Base-by-base conservation (phyloP, 2,888 invertebrate genomes). In the Drosophila macrospina region DNA sequence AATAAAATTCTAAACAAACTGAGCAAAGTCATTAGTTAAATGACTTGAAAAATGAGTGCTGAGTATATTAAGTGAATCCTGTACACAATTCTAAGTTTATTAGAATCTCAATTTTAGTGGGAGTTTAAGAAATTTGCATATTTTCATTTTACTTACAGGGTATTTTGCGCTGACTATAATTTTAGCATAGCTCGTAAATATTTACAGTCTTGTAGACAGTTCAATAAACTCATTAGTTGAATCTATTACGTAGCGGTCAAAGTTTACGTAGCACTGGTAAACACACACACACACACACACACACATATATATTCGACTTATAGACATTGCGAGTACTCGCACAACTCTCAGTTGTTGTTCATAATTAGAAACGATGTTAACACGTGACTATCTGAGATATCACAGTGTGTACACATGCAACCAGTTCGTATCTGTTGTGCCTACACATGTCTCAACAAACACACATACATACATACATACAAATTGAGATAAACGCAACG, bases 291-390 rank as follows among this genome's bases (percentile, higher is more conserved):
- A n/a, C n/a, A n/a, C n/a, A n/a, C n/a, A n/a, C n/a, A n/a, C 26
- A 26, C 26, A 26, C 7, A 26, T 26, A 7, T 26, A 34, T 20
- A 20, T 15, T 26, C 7, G 45, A 45, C 13, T 44, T 15, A 30
- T 28, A 51, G 10, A 28, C 15, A 39, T 28, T n/a, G 8, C 52
- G 30, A n/a, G 30, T 20, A 34, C 15, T 11, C 13, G 24, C 10
- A 24, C 13, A 24, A 13, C 50, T 24, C 50, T 30, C 41, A 30
- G 41, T 41, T 52, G 54, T 48, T 59, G 41, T 42, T 62, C 56
- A 79, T 85, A 83, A 83, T 83, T 83, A 74, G 72, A 82, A 87
- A 70, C 59, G 44, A 85, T 83, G 83, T 83, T 87, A 85, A 87
- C 83, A 86, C 74, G 80, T 69, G 80, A 77, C 69, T 77, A 69